A percentile compares a stretch with the other conserved stretches of the same genome.
These are phyloP conservation scores for Pachycephus smyrnensis DNA, from an alignment of 2,888 invertebrate genomes.

Conservation along the genomic window DNA sequence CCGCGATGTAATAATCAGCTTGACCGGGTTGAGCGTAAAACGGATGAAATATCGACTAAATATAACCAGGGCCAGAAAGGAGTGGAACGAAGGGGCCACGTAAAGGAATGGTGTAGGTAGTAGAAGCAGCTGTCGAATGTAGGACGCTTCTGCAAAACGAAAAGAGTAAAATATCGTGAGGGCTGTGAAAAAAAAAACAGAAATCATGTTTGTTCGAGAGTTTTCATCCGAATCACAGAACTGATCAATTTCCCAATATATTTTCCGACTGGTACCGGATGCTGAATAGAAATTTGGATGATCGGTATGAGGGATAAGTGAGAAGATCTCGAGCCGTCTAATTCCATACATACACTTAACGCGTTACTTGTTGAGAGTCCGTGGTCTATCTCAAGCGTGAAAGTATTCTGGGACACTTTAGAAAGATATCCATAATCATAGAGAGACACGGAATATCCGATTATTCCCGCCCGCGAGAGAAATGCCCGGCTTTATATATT, in stretches of 20 bases:
- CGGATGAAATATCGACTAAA: constrained; percentile 59
- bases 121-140: constrained; percentile 52
- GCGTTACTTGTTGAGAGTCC: not conserved
- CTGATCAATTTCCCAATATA: not conserved
- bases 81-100: constrained; percentile 40
- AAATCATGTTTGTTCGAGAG: not conserved
- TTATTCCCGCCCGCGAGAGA: not conserved
- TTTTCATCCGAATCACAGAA: not conserved
- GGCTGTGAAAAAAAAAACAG: not conserved
- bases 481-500: not conserved
- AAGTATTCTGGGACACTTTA: not conserved
- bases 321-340: not conserved
- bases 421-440: not conserved
- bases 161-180: not conserved
- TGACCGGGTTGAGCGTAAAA: constrained; percentile 54
- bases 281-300: not conserved
- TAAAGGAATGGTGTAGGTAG: constrained; percentile 4
- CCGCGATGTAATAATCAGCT: constrained; percentile 46
- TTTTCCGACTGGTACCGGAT: not conserved
- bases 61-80: constrained; percentile 54
- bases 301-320: not conserved
- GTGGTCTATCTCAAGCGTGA: not conserved
- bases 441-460: not conserved
- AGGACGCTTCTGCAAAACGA: constrained; percentile 37
- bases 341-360: not conserved